A percentile compares a stretch with the other conserved stretches of the same genome.
Conservation (phyloP, 2,113 vertebrate genomes). For the Emydocephalus ijimae region DNA sequence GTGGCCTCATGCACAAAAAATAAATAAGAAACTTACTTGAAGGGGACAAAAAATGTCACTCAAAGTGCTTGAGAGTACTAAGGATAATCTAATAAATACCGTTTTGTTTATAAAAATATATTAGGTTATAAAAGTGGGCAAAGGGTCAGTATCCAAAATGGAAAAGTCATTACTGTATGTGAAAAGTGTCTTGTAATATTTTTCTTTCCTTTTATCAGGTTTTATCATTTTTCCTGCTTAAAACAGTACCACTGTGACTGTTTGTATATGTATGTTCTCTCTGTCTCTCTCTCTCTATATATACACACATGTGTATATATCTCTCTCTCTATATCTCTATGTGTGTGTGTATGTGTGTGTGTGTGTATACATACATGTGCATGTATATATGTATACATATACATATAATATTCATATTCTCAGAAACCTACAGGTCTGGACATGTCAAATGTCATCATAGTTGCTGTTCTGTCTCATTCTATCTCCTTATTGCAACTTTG, state of each 20-base stretch:
- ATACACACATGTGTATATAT: not conserved
- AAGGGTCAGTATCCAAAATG: conserved; percentile 48
- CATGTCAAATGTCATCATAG: conserved; percentile 39
- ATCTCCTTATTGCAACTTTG: conserved; percentile 51
- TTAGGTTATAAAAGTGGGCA: conserved; percentile 67
- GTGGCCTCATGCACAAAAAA: conserved; percentile 62
- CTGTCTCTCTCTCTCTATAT: conserved; percentile 14
- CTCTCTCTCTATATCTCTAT: not conserved
- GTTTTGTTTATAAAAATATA: conserved; percentile 75
- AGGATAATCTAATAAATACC: conserved; percentile 68
- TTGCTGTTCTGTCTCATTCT: not conserved
- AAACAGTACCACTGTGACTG: conserved; percentile 62
- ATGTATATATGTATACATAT: not conserved
- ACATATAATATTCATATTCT: not conserved
- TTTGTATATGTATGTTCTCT: conserved; percentile 47
- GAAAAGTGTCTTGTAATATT: conserved; percentile 61
- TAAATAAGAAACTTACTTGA: conserved; percentile 67
- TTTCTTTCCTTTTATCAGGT: conserved; percentile 41
- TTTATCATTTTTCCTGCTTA: conserved; percentile 36
- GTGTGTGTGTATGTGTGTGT: not conserved
- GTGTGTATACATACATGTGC: conserved; percentile 47
- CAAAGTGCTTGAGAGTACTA: conserved; percentile 59
- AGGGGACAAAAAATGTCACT: conserved; percentile 65
- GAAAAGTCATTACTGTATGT: conserved; percentile 52
- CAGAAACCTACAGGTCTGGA: conserved; percentile 37